These are phyloP conservation scores for Acanthurus tractus DNA, from an alignment of 2,797 vertebrate species.

Conservation along the genomic window DNA sequence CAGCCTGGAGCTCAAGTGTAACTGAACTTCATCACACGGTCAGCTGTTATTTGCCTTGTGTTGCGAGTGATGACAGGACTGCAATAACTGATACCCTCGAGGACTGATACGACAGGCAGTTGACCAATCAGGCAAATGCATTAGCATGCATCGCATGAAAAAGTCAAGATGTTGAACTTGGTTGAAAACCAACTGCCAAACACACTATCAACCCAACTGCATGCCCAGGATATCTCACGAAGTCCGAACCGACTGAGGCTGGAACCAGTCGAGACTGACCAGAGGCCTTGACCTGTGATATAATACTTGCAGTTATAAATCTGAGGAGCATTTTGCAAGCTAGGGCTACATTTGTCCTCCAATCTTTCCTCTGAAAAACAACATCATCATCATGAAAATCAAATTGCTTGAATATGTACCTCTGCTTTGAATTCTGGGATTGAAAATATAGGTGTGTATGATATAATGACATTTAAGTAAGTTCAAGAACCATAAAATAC, in stretches of 20 bases:
- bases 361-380: slow-evolving; percentile 1
- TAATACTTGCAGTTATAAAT: slow-evolving; percentile 17
- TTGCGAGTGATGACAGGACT: slow-evolving; percentile 21
- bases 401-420: no score
- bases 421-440: no score
- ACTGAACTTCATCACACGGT: background rate
- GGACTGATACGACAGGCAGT: background rate
- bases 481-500: background rate
- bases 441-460: background rate
- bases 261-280: slow-evolving; percentile 4
- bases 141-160: background rate
- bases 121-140: slow-evolving; percentile 14
- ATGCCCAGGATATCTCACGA: background rate
- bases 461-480: background rate
- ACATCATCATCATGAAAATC: background rate
- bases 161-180: background rate
- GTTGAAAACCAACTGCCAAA: background rate
- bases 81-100: slow-evolving; percentile 28
- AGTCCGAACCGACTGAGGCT: no score
- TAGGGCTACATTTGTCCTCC: slow-evolving; percentile 2
- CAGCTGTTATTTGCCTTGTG: slow-evolving; percentile 7
- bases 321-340: background rate
- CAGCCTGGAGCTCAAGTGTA: background rate
- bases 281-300: background rate
- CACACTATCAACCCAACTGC: no score